A percentile compares a stretch with the other conserved stretches of the same genome.
Conservation (phyloP, 2,113 vertebrate genomes). For the Amphiprion percula region DNA sequence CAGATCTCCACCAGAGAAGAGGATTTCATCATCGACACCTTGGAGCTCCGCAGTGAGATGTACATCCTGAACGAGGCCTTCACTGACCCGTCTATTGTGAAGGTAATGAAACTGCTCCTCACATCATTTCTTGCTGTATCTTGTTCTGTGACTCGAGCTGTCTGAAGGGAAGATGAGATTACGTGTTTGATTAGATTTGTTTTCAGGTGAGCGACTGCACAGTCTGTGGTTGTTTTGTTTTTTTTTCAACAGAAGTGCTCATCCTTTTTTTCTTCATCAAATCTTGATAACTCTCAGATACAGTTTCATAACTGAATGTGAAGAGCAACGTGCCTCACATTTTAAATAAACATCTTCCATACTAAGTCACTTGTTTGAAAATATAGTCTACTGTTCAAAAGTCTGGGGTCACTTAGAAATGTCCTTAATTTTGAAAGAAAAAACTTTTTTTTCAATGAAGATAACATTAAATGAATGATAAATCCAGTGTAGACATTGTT, state of each 20-base stretch:
- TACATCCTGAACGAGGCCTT: conserved; percentile 95
- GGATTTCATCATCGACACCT: conserved; percentile 93
- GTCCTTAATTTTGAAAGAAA: no score
- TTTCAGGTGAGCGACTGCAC: neutral
- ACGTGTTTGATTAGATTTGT: neutral
- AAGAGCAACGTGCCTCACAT: neutral
- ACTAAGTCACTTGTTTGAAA: no score
- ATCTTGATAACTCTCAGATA: no score
- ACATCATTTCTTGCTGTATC: neutral
- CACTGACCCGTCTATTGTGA: conserved; percentile 92
- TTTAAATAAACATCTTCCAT: no score
- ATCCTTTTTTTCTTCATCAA: no score
- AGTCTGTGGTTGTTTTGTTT: neutral
- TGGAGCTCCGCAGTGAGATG: conserved; percentile 93
- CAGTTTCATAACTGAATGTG: no score
- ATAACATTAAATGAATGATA: no score
- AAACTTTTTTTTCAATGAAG: no score
- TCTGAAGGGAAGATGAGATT: neutral
- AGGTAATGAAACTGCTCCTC: conserved; percentile 83
- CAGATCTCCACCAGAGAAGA: conserved; percentile 95
- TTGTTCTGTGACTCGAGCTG: neutral
- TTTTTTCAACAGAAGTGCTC: no score
- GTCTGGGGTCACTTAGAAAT: no score
- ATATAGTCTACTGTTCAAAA: no score
- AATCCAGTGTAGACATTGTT: no score